phyloP scores from a whole-genome alignment of 2,797 vertebrate genomes.

The Synaphobranchus kaupii region DNA sequence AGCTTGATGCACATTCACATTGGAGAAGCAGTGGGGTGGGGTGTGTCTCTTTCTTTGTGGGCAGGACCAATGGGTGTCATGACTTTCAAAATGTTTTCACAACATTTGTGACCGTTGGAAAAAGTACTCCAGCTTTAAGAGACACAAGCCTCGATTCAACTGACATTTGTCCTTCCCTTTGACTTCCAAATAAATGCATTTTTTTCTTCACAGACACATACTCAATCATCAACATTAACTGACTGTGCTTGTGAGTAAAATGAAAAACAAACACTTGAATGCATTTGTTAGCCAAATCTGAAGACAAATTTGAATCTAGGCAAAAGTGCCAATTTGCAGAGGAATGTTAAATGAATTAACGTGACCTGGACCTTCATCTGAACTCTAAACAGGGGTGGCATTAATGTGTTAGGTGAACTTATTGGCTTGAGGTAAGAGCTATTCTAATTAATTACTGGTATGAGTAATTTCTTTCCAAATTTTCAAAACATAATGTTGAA shows the following conservation, averaged over 20 bases:
- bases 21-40: too few relatives aligned
- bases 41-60: not conserved
- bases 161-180: not conserved
- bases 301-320: not conserved
- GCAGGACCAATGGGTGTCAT: not conserved
- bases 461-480: not conserved
- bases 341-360: slow-evolving; percentile 13
- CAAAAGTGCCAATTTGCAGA: not conserved
- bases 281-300: not conserved
- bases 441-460: not conserved
- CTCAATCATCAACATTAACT: not conserved
- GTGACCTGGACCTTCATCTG: not conserved
- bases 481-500: not conserved
- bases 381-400: not conserved
- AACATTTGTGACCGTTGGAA: too few relatives aligned
- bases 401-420: not conserved
- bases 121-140: not conserved
- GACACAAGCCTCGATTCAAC: not conserved
- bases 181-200: not conserved
- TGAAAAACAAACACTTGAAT: not conserved
- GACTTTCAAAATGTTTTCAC: too few relatives aligned
- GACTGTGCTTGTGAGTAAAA: not conserved
- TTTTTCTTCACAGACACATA: not conserved
- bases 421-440: not conserved
- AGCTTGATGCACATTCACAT: too few relatives aligned